phyloP scores from a whole-genome alignment of 2,797 vertebrate species.

The Protonibea diacanthus region DNA sequence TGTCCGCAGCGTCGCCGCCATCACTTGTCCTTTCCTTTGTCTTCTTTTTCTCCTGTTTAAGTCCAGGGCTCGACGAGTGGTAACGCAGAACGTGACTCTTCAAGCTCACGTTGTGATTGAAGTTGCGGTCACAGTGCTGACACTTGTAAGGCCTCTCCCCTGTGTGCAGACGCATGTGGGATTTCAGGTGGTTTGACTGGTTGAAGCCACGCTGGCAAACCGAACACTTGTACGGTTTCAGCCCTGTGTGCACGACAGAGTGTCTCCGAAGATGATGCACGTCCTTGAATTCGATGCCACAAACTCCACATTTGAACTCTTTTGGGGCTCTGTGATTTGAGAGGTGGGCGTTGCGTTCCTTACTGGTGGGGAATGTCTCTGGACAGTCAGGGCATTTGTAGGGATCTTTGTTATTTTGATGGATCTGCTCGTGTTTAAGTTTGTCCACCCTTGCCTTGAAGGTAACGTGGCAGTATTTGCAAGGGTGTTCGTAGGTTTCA shows the following conservation, averaged over 20 bases:
- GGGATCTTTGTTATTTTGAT: constrained; percentile 33
- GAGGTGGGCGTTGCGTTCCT: constrained; percentile 52
- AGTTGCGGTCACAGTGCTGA: constrained; percentile 65
- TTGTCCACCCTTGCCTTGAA: constrained; percentile 69
- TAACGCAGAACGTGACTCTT: constrained; percentile 70
- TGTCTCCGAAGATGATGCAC: constrained; percentile 55
- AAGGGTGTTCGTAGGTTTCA: constrained; percentile 59
- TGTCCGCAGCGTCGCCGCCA: not conserved
- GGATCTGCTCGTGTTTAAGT: constrained; percentile 63
- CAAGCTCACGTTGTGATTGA: constrained; percentile 78
- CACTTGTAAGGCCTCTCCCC: constrained; percentile 76
- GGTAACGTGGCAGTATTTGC: constrained; percentile 65
- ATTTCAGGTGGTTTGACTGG: constrained; percentile 69
- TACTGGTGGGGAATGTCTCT: constrained; percentile 39
- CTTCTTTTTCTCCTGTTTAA: not conserved
- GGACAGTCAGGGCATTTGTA: constrained; percentile 73
- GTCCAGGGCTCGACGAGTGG: constrained; percentile 34
- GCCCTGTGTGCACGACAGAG: constrained; percentile 63
- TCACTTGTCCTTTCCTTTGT: not conserved
- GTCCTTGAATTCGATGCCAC: constrained; percentile 47
- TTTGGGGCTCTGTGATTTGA: constrained; percentile 45
- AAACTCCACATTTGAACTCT: constrained; percentile 61
- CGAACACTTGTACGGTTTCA: constrained; percentile 63
- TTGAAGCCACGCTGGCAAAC: constrained; percentile 72
- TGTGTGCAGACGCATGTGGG: constrained; percentile 78